Percentiles rank a stretch among this genome's conserved stretches.
phyloP scores from a whole-genome alignment of 2,797 vertebrate species.

The Liasis olivaceus region DNA sequence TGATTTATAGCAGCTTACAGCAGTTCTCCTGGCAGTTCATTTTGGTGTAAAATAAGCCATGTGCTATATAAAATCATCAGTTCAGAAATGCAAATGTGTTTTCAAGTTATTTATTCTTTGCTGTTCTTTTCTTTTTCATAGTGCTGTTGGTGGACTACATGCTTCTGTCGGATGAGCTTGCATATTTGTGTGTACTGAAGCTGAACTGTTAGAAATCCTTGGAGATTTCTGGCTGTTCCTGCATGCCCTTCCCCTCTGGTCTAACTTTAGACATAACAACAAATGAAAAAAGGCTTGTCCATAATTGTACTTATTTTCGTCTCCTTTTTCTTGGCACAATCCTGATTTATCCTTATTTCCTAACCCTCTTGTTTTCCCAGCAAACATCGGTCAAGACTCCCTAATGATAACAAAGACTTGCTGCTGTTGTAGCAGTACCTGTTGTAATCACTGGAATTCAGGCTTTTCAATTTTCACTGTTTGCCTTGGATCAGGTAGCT shows the following conservation, averaged over 20 bases:
- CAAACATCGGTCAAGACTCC: constrained; percentile 64
- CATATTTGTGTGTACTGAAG: background rate
- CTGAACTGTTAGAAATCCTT: constrained; percentile 30
- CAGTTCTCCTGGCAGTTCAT: background rate
- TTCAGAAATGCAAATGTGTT: constrained; percentile 10
- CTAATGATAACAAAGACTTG: constrained; percentile 72
- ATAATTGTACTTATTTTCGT: constrained; percentile 42
- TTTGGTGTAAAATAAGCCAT: background rate
- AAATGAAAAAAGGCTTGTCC: constrained; percentile 47
- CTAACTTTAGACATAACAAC: constrained; percentile 51
- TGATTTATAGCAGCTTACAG: background rate
- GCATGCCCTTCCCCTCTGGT: background rate
- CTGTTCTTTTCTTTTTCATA: constrained; percentile 10
- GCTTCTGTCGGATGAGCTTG: rapidly evolving
- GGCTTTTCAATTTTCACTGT: constrained; percentile 75
- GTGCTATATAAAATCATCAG: constrained; percentile 11
- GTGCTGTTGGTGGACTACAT: constrained; percentile 7
- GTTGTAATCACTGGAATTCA: constrained; percentile 73
- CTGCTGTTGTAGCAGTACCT: constrained; percentile 74
- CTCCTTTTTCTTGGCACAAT: constrained; percentile 40
- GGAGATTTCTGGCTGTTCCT: background rate
- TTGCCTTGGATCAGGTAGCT: constrained; percentile 75
- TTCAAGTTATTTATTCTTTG: background rate
- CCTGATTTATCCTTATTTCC: constrained; percentile 55
- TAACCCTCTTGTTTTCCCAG: constrained; percentile 64